These are phyloP conservation scores for Scolopax rusticola DNA, from an alignment of 2,797 vertebrate genomes.

Conservation along the genomic window DNA sequence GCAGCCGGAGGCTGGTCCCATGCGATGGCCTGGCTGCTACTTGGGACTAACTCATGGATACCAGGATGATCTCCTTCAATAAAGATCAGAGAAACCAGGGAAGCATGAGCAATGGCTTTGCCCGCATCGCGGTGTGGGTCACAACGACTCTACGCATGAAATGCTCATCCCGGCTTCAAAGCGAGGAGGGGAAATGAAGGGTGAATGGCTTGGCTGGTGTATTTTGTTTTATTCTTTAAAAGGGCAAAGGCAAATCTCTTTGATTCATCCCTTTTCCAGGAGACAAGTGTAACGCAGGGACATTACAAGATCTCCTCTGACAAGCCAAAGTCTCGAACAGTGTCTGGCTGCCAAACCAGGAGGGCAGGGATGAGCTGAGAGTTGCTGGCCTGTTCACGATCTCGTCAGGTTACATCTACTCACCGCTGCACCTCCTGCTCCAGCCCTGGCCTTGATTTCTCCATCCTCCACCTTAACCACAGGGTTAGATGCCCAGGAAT, in stretches of 20 bases:
- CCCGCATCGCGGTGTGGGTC: neutral
- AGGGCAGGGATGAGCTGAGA: neutral
- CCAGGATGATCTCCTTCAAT: neutral
- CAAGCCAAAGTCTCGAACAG: neutral
- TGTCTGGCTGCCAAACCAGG: neutral
- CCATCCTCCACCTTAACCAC: neutral
- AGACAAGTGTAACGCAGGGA: neutral
- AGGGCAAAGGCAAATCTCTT: neutral
- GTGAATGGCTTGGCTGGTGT: neutral
- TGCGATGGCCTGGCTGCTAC: neutral
- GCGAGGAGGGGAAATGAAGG: neutral
- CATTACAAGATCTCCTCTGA: neutral
- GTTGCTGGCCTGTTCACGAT: neutral
- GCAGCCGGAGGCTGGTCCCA: neutral
- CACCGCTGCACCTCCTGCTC: neutral
- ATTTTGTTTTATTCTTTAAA: neutral
- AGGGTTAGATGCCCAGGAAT: neutral
- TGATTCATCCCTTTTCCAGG: neutral
- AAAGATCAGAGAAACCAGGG: neutral
- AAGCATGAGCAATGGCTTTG: neutral
- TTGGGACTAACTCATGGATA: accelerated
- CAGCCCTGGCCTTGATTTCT: neutral
- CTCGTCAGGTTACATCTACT: neutral
- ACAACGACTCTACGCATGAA: neutral
- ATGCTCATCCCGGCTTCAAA: neutral